Percentiles rank a stretch among this genome's conserved stretches.
phyloP scores from a whole-genome alignment of 2,113 vertebrate species.

The Poecile atricapillus region DNA sequence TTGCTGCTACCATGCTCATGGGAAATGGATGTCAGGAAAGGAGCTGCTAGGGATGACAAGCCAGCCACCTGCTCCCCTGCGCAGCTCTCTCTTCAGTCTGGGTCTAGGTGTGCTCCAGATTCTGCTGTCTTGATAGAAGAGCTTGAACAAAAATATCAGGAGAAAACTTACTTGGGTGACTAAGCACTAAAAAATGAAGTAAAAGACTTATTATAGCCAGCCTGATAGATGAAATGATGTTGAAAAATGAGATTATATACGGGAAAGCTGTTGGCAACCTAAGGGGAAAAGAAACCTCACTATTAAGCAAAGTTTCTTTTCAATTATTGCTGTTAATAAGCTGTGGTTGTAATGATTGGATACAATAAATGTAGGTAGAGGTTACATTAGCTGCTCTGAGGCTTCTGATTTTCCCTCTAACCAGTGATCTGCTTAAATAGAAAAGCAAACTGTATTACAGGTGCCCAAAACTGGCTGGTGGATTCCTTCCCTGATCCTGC shows the following conservation, averaged over 20 bases:
- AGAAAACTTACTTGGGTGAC: neutral
- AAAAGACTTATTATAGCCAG: neutral
- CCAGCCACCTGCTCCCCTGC: neutral
- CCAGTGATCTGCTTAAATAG: neutral
- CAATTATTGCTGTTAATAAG: constrained; percentile 12
- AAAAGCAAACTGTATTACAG: neutral
- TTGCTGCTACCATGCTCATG: neutral
- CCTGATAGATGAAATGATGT: neutral
- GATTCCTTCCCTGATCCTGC: neutral
- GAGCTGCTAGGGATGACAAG: neutral
- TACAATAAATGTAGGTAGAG: neutral
- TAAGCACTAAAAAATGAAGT: neutral
- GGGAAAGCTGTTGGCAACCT: neutral
- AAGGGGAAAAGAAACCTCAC: neutral
- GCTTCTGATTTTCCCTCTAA: neutral
- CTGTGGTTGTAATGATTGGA: neutral
- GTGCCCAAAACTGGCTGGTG: neutral
- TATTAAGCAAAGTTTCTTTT: neutral
- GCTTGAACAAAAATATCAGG: neutral
- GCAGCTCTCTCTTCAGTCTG: neutral
- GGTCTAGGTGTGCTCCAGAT: neutral
- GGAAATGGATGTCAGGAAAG: neutral
- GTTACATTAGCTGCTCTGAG: neutral
- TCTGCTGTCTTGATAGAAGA: neutral
- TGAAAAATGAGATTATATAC: neutral